Evolutionary conservation across 2,113 vertebrate genomes (phyloP), one percentile per base, ranked within the genome.

Genomic region (Cygnus atratus): DNA sequence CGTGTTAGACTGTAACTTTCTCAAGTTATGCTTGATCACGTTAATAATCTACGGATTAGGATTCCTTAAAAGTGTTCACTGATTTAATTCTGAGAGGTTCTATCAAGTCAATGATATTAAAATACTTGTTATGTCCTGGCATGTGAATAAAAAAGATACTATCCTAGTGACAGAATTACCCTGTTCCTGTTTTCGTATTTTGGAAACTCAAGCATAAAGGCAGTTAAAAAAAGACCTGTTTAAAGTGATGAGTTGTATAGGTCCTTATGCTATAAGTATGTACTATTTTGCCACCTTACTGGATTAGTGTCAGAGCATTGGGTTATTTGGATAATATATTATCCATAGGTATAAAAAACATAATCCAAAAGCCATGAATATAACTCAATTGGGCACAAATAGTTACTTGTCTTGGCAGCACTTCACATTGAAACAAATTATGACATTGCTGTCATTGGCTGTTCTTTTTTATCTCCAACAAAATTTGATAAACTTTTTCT

Each of bases 41-140:
- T 91, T 94, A 96, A 86, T 94, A 72, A 94, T 96, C 74, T 96
- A 24, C 11, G 54, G 75, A 82, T 95, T 88, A 91, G 89, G 54
- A 58, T 44, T 96, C 62, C 67, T 75, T 87, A 25, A 92, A 96
- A 96, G 66, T 71, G 89, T 28, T 91, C 86, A 63, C 76, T 87
- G 66, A 39, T 87, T 82, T 96, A 63, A 76, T 84, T 73, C 80
- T 17, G 6, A 84, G 57, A 84, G 35, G 44, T 61, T 94, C 89
- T 91, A 48, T 93, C 78, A n/a, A 37, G 67, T 88, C 78, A 75
- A 5, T 82, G 70, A 50, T 65, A 84, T 43, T 76, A 84, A 61
- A 52, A 72, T 33, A 82, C 81, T 74, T 58, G 26, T 65, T 93
- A n/a, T 35, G 82, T 80, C 55, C 63, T 95, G 82, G 68, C 84